Percentiles rank a stretch among this genome's conserved stretches.
Evolutionary conservation across 2,888 invertebrate genomes (phyloP).

Genomic region (Napeogenes inachia): DNA sequence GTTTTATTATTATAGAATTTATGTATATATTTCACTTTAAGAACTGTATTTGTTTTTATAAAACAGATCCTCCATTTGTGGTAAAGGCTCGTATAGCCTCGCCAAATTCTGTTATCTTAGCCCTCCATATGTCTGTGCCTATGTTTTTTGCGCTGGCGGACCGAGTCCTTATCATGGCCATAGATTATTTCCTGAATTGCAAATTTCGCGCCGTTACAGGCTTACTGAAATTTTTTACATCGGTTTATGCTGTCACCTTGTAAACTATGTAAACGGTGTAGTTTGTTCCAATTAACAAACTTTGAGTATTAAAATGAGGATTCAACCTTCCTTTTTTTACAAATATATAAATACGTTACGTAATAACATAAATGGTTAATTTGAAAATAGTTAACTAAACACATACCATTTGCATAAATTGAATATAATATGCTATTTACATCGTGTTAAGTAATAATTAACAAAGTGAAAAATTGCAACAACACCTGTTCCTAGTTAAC

Average conservation of each 20-base stretch:
- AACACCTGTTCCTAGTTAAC: slow-evolving; percentile 38
- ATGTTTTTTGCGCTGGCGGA: slow-evolving; percentile 27
- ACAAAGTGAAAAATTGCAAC: too few relatives aligned
- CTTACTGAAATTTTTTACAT: slow-evolving; percentile 11
- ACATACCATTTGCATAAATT: too few relatives aligned
- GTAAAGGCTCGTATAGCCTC: neutral
- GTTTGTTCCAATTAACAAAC: too few relatives aligned
- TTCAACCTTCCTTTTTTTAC: too few relatives aligned
- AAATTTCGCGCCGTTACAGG: slow-evolving; percentile 41
- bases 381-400: too few relatives aligned
- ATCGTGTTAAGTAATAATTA: too few relatives aligned
- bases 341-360: too few relatives aligned
- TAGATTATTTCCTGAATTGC: slow-evolving; percentile 54
- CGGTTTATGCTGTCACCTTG: slow-evolving; percentile 2
- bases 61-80: neutral
- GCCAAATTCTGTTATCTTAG: slow-evolving; percentile 25
- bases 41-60: neutral
- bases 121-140: slow-evolving; percentile 16
- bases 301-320: too few relatives aligned
- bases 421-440: too few relatives aligned
- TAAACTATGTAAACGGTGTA: neutral
- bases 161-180: slow-evolving; percentile 34
- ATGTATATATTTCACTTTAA: neutral
- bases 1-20: too few relatives aligned
- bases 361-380: too few relatives aligned